Evolutionary conservation across 2,888 invertebrate genomes (phyloP).

Genomic region (Suillia variegata): DNA sequence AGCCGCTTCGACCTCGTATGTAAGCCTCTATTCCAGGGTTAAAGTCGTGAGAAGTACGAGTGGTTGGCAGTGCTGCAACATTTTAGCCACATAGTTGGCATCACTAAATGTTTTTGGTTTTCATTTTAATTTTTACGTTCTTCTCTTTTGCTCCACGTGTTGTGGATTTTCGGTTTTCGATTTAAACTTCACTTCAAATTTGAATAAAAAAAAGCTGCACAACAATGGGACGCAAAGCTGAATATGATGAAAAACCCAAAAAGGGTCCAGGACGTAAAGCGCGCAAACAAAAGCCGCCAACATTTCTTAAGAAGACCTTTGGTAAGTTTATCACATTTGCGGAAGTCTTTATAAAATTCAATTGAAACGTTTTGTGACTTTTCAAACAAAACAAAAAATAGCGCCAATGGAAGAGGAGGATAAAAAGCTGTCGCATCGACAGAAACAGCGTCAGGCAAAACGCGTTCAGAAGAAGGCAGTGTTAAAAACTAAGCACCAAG

Average conservation of each 20-base stretch:
- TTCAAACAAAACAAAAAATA: too few relatives aligned
- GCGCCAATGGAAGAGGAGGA: slow-evolving; percentile 63
- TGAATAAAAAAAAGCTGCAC: slow-evolving; percentile 16
- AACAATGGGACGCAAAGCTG: slow-evolving; percentile 85
- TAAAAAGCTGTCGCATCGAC: slow-evolving; percentile 71
- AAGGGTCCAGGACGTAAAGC: slow-evolving; percentile 87
- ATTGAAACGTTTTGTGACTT: not conserved
- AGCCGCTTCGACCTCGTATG: too few relatives aligned
- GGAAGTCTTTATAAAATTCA: not conserved
- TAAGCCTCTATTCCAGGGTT: too few relatives aligned
- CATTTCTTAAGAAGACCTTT: slow-evolving; percentile 55
- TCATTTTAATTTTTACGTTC: too few relatives aligned
- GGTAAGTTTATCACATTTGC: slow-evolving; percentile 48
- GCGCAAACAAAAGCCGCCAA: slow-evolving; percentile 84
- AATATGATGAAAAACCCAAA: slow-evolving; percentile 75
- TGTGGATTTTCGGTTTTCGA: slow-evolving; percentile 13
- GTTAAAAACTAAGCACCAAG: slow-evolving; percentile 47
- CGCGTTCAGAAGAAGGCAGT: slow-evolving; percentile 65
- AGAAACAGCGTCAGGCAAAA: slow-evolving; percentile 71
- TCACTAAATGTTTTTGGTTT: too few relatives aligned
- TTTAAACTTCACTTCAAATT: slow-evolving; percentile 5
- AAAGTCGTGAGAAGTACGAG: too few relatives aligned
- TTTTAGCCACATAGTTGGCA: too few relatives aligned
- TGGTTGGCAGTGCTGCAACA: too few relatives aligned
- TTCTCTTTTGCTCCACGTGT: slow-evolving; percentile 32